A percentile compares a stretch with the other conserved stretches of the same genome.
Evolutionary conservation across 2,797 vertebrate species (phyloP).

Genomic region (Alfaro cultratus): DNA sequence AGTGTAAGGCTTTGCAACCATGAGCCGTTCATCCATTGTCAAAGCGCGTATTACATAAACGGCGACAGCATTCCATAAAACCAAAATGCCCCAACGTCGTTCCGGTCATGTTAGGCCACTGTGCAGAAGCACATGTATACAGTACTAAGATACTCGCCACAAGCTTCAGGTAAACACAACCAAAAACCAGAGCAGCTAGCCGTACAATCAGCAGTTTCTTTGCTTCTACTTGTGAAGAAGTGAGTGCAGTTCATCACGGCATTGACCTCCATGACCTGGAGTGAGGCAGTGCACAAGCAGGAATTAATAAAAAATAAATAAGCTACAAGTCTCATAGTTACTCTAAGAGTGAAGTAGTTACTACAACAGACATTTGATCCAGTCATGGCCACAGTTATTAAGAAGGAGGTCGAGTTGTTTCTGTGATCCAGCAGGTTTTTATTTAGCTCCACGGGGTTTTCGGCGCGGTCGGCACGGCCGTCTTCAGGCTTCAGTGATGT

Average conservation of each 20-base stretch:
- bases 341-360: slow-evolving; percentile 56
- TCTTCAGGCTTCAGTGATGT: slow-evolving; percentile 44
- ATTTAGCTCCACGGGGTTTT: slow-evolving; percentile 11
- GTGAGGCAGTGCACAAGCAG: slow-evolving; percentile 72
- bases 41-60: slow-evolving; percentile 33
- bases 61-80: slow-evolving; percentile 21
- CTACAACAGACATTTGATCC: slow-evolving; percentile 72
- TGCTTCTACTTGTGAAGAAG: slow-evolving; percentile 46
- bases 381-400: slow-evolving; percentile 65
- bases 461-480: slow-evolving; percentile 15
- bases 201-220: slow-evolving; percentile 49
- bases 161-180: slow-evolving; percentile 44
- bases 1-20: slow-evolving; percentile 42
- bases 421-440: slow-evolving; percentile 23
- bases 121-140: slow-evolving; percentile 64
- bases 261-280: slow-evolving; percentile 41
- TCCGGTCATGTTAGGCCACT: slow-evolving; percentile 62
- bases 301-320: slow-evolving; percentile 28
- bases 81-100: slow-evolving; percentile 39
- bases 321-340: slow-evolving; percentile 44
- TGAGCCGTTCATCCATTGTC: slow-evolving; percentile 28
- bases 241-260: slow-evolving; percentile 68
- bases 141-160: slow-evolving; percentile 55
- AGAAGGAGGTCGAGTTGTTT: slow-evolving; percentile 49
- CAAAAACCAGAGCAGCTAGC: slow-evolving; percentile 37